Base-by-base conservation (phyloP, 2,797 vertebrate genomes). In the Brachyrhaphis roseni region DNA sequence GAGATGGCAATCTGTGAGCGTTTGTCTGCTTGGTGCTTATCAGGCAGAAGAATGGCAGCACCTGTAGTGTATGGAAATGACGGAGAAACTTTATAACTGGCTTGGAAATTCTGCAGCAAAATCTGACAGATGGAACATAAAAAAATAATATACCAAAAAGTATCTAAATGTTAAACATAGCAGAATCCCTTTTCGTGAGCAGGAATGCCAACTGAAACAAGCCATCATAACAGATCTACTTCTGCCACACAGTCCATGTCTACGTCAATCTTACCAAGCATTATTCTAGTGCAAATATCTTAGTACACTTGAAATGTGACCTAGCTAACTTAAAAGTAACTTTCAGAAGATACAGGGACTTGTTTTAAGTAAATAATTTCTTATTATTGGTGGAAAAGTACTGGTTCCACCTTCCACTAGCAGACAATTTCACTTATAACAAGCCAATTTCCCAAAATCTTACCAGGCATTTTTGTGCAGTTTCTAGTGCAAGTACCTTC, bases 31-130 rank as follows among this genome's bases (percentile, higher is more conserved):
- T 68, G 47, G 13, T 39, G 41, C 76, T 75, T 78, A 91, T 93
- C 92, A 89, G 72, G 77, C 71, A 49, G 28, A 73, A 80, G 10
- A 75, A 70, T 1, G 4, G 16, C 31, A 75, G 78, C 72, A 88
- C 81, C 77, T 83, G 79, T 71, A 49, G 18, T 11, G 76, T 79
- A 43, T 72, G 18, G 16, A 72, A 46, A 72, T 28, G 26, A 13
- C 16, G n/a, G n/a, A 72, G 53, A 77, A 75, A 78, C 70, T 0
- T 53, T 74, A 76, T 6, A 68, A 23, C 49, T 26, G 43, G 79
- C 15, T 62, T n/a, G 43, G 39, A 43, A 36, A 23, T 15, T 23
- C n/a, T 8, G 36, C 49, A 75, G 74, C n/a, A 46, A 18, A 28
- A 43, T 1, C 36, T 23, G n/a, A 34, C 8, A 43, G 39, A 55